Percentiles rank a stretch among this genome's conserved stretches.
phyloP scores from a whole-genome alignment of 2,113 vertebrate species.

The Mirza zaza region DNA sequence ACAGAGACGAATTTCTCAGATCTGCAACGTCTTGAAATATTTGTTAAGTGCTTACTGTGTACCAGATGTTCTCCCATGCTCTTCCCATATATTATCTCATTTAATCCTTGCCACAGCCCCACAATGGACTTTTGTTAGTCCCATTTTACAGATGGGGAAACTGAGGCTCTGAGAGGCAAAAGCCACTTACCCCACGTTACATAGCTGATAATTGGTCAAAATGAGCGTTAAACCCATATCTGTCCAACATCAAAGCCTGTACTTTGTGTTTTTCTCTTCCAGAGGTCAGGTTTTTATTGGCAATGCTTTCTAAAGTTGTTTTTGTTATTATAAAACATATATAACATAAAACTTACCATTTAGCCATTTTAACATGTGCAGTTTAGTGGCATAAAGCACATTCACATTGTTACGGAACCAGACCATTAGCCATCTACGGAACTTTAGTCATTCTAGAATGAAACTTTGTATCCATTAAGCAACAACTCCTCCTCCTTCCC shows the following conservation, averaged over 20 bases:
- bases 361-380: not conserved
- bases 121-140: not conserved
- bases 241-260: not conserved
- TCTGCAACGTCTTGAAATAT: not conserved
- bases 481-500: too few relatives aligned
- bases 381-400: too few relatives aligned
- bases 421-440: not conserved
- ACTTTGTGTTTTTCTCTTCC: not conserved
- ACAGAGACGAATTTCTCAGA: too few relatives aligned
- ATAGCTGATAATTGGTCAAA: not conserved
- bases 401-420: accelerated
- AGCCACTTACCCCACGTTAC: too few relatives aligned
- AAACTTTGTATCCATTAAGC: not conserved
- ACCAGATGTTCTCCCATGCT: not conserved
- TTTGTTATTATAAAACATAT: not conserved
- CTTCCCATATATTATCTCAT: not conserved
- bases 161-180: not conserved
- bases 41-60: too few relatives aligned
- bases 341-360: not conserved
- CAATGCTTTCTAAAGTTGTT: not conserved
- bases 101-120: not conserved
- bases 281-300: not conserved
- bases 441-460: not conserved
- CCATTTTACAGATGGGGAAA: not conserved
- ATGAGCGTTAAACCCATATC: not conserved